phyloP scores from a whole-genome alignment of 2,113 vertebrate genomes.

The Heloderma charlesbogerti region DNA sequence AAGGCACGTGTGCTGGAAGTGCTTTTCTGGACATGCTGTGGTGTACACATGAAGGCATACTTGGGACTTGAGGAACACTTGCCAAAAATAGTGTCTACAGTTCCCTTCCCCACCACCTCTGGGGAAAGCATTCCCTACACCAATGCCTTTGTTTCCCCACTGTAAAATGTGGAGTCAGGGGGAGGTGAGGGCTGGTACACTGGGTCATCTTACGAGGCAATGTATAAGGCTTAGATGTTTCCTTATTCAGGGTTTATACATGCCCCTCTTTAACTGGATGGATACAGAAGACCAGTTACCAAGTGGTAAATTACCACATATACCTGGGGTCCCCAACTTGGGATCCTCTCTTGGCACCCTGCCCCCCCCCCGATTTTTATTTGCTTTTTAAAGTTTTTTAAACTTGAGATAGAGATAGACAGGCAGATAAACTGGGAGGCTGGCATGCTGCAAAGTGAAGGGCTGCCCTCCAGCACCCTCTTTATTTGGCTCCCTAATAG shows the following conservation, averaged over 20 bases:
- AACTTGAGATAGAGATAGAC: too few species aligned
- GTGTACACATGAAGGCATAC: not conserved
- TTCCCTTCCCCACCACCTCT: conserved; percentile 17
- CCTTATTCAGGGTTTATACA: conserved; percentile 6
- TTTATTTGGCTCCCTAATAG: too few species aligned
- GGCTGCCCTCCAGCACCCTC: too few species aligned
- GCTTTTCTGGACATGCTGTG: too few species aligned
- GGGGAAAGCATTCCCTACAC: conserved; percentile 44
- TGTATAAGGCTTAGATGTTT: not conserved
- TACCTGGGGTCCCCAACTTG: not conserved
- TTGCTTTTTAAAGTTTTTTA: too few species aligned
- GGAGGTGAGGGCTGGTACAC: not conserved
- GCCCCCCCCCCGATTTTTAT: too few species aligned
- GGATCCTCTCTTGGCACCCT: too few species aligned
- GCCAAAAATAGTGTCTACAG: not conserved
- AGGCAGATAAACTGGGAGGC: too few species aligned
- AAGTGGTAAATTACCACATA: not conserved
- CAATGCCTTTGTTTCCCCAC: conserved; percentile 50
- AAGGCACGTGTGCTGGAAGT: not conserved
- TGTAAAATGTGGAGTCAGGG: conserved; percentile 7
- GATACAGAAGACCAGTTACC: not conserved
- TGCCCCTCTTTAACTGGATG: conserved; percentile 8
- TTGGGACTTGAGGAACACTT: not conserved
- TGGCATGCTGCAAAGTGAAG: too few species aligned
- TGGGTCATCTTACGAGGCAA: not conserved